Conservation (phyloP, 1,140 invertebrate species). For the Pissodes strobi region DNA sequence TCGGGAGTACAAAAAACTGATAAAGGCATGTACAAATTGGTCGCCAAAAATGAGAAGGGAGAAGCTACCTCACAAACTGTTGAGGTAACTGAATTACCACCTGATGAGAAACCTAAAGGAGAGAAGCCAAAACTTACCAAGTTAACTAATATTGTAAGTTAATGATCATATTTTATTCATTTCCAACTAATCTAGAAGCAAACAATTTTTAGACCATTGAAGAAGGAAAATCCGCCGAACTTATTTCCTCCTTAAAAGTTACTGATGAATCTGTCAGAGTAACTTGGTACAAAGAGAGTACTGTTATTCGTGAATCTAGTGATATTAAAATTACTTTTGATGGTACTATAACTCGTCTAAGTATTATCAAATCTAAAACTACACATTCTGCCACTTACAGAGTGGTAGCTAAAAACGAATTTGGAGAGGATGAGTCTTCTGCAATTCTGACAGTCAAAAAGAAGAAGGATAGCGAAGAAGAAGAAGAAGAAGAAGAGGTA, state of each 20-base stretch:
- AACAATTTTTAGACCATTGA: slow-evolving; percentile 63
- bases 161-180: not conserved
- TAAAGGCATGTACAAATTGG: slow-evolving; percentile 87
- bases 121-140: slow-evolving; percentile 74
- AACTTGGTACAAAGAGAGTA: slow-evolving; percentile 85
- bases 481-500: slow-evolving; percentile 44
- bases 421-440: slow-evolving; percentile 79
- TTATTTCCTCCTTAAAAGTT: slow-evolving; percentile 72
- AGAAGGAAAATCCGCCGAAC: slow-evolving; percentile 79
- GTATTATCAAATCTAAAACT: slow-evolving; percentile 70
- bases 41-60: slow-evolving; percentile 92
- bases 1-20: slow-evolving; percentile 76
- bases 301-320: slow-evolving; percentile 70
- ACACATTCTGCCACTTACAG: slow-evolving; percentile 78
- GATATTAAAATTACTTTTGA: slow-evolving; percentile 77
- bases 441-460: slow-evolving; percentile 74
- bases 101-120: slow-evolving; percentile 68
- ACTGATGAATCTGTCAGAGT: slow-evolving; percentile 78
- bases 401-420: slow-evolving; percentile 80
- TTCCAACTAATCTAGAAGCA: not conserved
- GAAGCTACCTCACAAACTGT: slow-evolving; percentile 89
- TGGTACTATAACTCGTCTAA: slow-evolving; percentile 76
- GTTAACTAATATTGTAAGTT: slow-evolving; percentile 72
- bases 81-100: slow-evolving; percentile 80
- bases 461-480: slow-evolving; percentile 54